Evolutionary conservation across 30 jellyfish, hydroid and myxozoan species (phyloP), one percentile per base, ranked within the genome.

Genomic region (Nemopilema nomurai): DNA sequence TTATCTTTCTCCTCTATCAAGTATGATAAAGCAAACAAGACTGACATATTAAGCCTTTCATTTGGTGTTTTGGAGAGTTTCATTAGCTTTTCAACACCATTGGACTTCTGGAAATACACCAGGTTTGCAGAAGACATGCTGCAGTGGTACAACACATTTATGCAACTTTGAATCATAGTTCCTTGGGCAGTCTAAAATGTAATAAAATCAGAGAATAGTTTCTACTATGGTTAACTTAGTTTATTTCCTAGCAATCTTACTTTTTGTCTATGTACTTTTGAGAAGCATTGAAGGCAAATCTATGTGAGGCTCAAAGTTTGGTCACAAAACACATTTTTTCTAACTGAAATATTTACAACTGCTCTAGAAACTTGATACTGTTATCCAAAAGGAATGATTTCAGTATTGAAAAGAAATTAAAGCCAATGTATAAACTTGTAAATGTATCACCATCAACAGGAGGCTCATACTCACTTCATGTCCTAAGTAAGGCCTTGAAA

Each of bases 1-100:
- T 84, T 83, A 73, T 90, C 79, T 72, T 71, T 82, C 50, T 90
- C 97, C 41, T 83, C 88, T 16, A 78, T 90, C 86, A 90, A 74
- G 51, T 90, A 84, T 8, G 95, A 82, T 80, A 90, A 51, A 0
- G 85, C 84, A 72, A 90, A 85, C 67, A 83, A 50, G 18, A 32
- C 84, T 18, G 76, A 30, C 95, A 86, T 76, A 51, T 86, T 77
- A 1, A 67, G 74, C 29, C 80, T 49, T 51, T 76, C 95, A 77
- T 65, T 86, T 28, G 86, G 67, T 9, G 89, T 67, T 16, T 51
- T 53, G 7, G 31, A 7, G 21, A 86, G 63, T 3, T 62, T 21
- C 32, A 77, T 63, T 22, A 86, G 62, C 57, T 79, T 86, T 1
- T 67, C 80, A 20, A 86, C 72, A 16, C 86, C 89, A 63, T 70